Conservation (phyloP, 2,888 invertebrate species). For the Schizotus pectinicornis region DNA sequence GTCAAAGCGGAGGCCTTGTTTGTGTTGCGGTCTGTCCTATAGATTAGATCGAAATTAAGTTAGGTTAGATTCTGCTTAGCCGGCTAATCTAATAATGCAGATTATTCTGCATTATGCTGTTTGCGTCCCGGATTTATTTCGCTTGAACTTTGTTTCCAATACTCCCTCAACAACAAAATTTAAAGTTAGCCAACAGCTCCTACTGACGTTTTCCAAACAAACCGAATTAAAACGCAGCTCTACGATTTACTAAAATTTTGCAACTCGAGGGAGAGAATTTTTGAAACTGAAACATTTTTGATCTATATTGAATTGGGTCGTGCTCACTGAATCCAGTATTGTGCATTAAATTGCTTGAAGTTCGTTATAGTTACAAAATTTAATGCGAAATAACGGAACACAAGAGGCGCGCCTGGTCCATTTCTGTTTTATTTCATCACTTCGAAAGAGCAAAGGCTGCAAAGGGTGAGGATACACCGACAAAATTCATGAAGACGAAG, state of each 20-base stretch:
- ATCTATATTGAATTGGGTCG: no score
- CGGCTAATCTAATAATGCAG: constrained; percentile 41
- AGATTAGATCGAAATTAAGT: constrained; percentile 44
- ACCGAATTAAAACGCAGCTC: no score
- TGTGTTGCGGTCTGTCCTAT: constrained; percentile 37
- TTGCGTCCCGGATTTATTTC: constrained; percentile 17
- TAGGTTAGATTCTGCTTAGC: constrained; percentile 38
- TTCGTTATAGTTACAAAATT: not conserved
- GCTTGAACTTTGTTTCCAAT: not conserved
- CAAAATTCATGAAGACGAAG: not conserved
- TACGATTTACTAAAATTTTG: no score
- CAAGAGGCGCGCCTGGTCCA: no score
- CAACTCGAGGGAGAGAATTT: no score
- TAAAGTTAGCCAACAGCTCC: not conserved
- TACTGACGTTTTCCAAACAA: not conserved
- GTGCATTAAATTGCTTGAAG: no score
- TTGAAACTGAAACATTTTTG: no score
- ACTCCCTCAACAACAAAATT: not conserved
- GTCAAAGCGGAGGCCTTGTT: constrained; percentile 13
- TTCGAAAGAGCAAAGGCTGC: not conserved
- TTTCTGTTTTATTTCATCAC: no score
- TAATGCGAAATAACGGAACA: not conserved
- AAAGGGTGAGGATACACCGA: not conserved
- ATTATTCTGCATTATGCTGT: constrained; percentile 27
- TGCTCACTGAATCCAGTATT: no score